Evolutionary conservation across 2,888 invertebrate species (phyloP).

Genomic region (Heterodera filipjevi): DNA sequence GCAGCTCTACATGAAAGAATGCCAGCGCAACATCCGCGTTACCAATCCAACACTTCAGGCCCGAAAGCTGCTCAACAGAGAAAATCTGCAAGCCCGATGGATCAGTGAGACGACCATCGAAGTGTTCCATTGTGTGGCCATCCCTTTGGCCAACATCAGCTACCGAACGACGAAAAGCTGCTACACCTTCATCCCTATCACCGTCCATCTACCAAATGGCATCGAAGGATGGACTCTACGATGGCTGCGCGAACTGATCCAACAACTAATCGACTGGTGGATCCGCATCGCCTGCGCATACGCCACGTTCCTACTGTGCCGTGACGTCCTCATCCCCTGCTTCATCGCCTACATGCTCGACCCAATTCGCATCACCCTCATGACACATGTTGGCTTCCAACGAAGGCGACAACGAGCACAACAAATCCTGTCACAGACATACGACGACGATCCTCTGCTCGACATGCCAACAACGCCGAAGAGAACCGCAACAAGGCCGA

Average conservation of each 20-base stretch:
- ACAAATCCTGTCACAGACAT: no score
- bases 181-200: neutral
- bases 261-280: neutral
- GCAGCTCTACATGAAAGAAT: neutral
- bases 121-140: neutral
- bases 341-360: no score
- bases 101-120: neutral
- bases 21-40: neutral
- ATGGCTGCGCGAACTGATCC: neutral
- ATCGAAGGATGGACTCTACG: neutral
- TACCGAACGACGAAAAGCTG: neutral
- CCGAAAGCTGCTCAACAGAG: neutral
- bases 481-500: no score
- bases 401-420: no score
- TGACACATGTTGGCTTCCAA: no score
- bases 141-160: neutral
- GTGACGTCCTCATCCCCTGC: no score
- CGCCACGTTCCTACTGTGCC: no score
- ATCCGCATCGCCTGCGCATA: neutral
- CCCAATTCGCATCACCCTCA: no score
- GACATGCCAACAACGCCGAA: no score
- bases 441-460: no score
- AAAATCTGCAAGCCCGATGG: neutral
- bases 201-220: neutral
- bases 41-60: slow-evolving; percentile 5